Conservation (phyloP, 2,888 invertebrate species). For the Diachrysia chrysitis region DNA sequence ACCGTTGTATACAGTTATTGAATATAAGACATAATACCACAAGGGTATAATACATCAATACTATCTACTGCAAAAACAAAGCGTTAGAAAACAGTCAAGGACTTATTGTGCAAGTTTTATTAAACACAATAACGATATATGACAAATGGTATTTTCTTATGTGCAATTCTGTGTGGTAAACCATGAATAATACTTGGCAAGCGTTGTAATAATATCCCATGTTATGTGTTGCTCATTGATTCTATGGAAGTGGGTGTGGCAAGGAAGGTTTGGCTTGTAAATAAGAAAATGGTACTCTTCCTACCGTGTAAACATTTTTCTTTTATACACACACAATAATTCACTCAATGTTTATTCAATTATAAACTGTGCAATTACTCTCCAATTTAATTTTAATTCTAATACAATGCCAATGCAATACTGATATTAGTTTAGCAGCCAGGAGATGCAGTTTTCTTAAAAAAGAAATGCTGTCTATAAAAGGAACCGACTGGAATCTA, state of each 20-base stretch:
- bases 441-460: too few species aligned
- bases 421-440: too few species aligned
- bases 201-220: conserved; percentile 33
- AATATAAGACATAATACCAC: conserved; percentile 28
- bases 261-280: background rate
- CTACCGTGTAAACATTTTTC: background rate
- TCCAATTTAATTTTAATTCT: too few species aligned
- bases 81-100: conserved; percentile 25
- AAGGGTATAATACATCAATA: conserved; percentile 27
- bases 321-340: background rate
- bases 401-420: too few species aligned
- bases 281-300: conserved; percentile 3
- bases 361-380: too few species aligned
- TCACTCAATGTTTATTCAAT: conserved; percentile 16
- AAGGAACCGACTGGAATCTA: too few species aligned
- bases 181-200: conserved; percentile 43
- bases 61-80: conserved; percentile 5
- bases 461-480: too few species aligned
- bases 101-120: conserved; percentile 29
- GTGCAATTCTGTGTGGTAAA: conserved; percentile 21
- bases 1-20: conserved; percentile 20
- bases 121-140: conserved; percentile 40
- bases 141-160: conserved; percentile 34
- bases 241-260: background rate
- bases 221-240: conserved; percentile 5